phyloP scores from a whole-genome alignment of 35 echinoderm and acorn worm genomes.

The Eucidaris tribuloides region DNA sequence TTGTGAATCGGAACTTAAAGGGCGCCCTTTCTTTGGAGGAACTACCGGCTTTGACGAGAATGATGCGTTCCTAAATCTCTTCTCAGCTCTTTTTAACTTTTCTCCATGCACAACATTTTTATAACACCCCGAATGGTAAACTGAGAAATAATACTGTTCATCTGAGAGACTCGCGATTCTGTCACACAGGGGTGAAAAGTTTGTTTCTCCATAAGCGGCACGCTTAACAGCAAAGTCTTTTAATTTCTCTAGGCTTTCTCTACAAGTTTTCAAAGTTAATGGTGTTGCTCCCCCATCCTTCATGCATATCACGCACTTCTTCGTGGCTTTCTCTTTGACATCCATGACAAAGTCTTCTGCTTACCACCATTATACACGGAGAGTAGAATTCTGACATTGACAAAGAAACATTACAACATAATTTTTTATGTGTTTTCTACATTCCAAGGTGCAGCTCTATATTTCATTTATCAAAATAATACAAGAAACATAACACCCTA shows the following conservation, averaged over 20 bases:
- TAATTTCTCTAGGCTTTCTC: constrained; percentile 34
- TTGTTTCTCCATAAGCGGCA: constrained; percentile 27
- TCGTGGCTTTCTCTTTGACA: too few relatives aligned
- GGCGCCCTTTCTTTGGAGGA: constrained; percentile 30
- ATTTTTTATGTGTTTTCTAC: too few relatives aligned
- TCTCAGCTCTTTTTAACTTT: constrained; percentile 52
- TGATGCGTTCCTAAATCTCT: constrained; percentile 23
- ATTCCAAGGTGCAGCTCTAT: too few relatives aligned
- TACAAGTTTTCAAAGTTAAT: too few relatives aligned
- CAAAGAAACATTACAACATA: too few relatives aligned
- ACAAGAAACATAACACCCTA: too few relatives aligned
- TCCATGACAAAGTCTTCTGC: too few relatives aligned
- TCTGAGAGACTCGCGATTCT: constrained; percentile 39
- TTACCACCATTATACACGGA: too few relatives aligned
- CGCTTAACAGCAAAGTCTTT: constrained; percentile 39
- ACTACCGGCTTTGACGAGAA: constrained; percentile 10
- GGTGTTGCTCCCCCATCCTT: too few relatives aligned
- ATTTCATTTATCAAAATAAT: too few relatives aligned
- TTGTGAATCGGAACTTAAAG: constrained; percentile 22
- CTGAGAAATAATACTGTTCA: constrained; percentile 18
- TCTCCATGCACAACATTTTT: constrained; percentile 32
- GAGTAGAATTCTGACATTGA: too few relatives aligned
- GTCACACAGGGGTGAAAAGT: constrained; percentile 29
- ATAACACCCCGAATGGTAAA: constrained; percentile 10
- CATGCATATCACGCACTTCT: too few relatives aligned